Evolutionary conservation across 2,113 vertebrate species (phyloP), one percentile per base, ranked within the genome.

Genomic region (Macquaria australasica): DNA sequence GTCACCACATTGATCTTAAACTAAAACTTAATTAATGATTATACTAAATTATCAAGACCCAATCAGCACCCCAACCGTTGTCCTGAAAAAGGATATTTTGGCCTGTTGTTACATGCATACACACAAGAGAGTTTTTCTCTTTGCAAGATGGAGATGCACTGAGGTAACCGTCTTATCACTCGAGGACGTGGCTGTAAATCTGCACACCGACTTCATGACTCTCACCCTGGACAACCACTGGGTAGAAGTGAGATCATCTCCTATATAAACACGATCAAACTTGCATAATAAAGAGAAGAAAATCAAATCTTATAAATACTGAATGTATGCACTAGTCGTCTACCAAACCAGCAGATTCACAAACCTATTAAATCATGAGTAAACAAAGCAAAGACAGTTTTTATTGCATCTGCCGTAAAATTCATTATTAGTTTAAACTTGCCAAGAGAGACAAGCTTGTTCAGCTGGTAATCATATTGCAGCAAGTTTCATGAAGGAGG

Each of bases 371-470:
- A 80, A 86, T 77, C 67, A 21, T 43, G 41, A 76, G 3, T 67
- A 79, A 85, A 85, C 79, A 67, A 84, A 79, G 48, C 53, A 79
- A 72, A 82, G 56, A 34, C 20, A 1, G 0, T 23, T 81, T 74
- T 74, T 87, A 84, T 85, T 89, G 39, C 67, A 0, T 80, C 64
- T 73, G 55, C 43, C 56, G 37, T 76, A 59, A 74, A 79, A 59
- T 79, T 25, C 23, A 73, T 77, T 66, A 64, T 81, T 78, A 37
- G 53, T 81, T 87, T 31, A 71, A 56, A 77, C 56, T 73, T 81
- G 79, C 77, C 74, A 79, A 68, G 50, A 76, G 64, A 79, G 45
- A 28, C 60, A 23, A 74, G 69, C 70, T 69, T 59, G 31, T 86
- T 85, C 67, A 41, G 74, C 43, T 55, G 59, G 71, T 86, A 68